Conservation (phyloP, 2,113 vertebrate genomes). For the Condylura cristata region DNA sequence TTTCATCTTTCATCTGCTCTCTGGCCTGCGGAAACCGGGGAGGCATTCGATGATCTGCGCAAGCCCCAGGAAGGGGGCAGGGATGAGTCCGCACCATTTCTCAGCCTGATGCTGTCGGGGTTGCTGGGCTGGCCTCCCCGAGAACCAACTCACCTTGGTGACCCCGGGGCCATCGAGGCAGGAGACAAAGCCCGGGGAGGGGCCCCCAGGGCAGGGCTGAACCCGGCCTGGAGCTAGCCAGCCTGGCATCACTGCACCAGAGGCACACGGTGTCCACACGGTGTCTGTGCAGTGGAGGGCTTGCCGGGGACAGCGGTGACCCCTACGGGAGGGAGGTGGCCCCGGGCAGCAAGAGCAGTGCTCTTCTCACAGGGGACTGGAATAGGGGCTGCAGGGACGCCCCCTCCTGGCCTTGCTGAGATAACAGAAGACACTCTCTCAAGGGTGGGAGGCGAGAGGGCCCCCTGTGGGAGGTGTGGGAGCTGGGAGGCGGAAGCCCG, state of each 20-base stretch:
- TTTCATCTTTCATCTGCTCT: accelerated
- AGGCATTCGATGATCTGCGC: not conserved
- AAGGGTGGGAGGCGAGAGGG: not conserved
- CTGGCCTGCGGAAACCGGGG: not conserved
- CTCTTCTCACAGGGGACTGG: no score
- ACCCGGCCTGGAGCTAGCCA: no score
- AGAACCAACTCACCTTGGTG: not conserved
- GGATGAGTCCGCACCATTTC: not conserved
- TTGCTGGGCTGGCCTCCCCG: not conserved
- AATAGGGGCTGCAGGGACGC: accelerated
- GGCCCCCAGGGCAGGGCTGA: not conserved
- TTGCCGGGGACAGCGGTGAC: not conserved
- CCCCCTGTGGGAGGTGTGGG: not conserved
- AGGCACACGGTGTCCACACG: no score
- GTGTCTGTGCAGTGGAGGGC: not conserved
- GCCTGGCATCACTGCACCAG: no score
- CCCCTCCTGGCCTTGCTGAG: not conserved
- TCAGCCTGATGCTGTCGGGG: not conserved
- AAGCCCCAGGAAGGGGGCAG: not conserved
- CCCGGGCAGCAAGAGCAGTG: not conserved
- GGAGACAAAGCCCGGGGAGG: not conserved
- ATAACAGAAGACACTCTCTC: not conserved
- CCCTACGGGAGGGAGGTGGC: not conserved
- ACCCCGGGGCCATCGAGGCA: not conserved
- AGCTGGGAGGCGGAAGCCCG: accelerated